Evolutionary conservation across 1,140 invertebrate species (phyloP).

Genomic region (Eciton burchellii): DNA sequence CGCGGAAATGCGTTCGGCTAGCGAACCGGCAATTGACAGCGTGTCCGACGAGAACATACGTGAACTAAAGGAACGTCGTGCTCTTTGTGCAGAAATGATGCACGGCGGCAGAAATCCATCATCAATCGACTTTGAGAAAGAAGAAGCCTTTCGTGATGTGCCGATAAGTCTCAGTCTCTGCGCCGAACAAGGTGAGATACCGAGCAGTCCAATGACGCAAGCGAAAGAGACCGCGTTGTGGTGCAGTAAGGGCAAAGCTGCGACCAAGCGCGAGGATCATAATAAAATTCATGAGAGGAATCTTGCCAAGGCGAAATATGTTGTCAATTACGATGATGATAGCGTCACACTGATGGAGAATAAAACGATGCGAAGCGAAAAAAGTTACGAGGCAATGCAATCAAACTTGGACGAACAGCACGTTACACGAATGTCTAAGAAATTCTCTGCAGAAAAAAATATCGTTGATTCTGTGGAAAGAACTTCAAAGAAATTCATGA

Average conservation of each 20-base stretch:
- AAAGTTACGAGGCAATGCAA: background rate
- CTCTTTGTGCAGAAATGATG: slow-evolving; percentile 79
- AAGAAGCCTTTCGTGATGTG: slow-evolving; percentile 80
- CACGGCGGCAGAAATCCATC: slow-evolving; percentile 34
- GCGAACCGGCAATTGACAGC: slow-evolving; percentile 82
- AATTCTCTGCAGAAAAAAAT: background rate
- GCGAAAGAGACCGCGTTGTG: slow-evolving; percentile 76
- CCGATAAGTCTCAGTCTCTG: slow-evolving; percentile 81
- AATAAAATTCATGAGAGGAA: slow-evolving; percentile 60
- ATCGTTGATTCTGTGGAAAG: slow-evolving; percentile 2
- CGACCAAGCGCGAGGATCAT: slow-evolving; percentile 29
- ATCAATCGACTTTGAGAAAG: slow-evolving; percentile 80
- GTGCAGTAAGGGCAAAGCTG: slow-evolving; percentile 58
- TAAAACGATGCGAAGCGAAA: slow-evolving; percentile 46
- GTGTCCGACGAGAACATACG: slow-evolving; percentile 81
- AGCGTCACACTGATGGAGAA: slow-evolving; percentile 81
- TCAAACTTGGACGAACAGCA: background rate
- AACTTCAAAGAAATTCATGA: background rate
- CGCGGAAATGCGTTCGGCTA: slow-evolving; percentile 82
- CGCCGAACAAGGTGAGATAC: slow-evolving; percentile 82
- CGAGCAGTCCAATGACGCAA: slow-evolving; percentile 81
- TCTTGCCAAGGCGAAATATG: slow-evolving; percentile 80
- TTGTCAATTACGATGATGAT: slow-evolving; percentile 82
- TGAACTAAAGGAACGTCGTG: slow-evolving; percentile 79
- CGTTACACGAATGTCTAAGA: slow-evolving; percentile 1